Evolutionary conservation across 2,888 invertebrate genomes (phyloP), one percentile per base, ranked within the genome.

Genomic region (Allygus modestus): DNA sequence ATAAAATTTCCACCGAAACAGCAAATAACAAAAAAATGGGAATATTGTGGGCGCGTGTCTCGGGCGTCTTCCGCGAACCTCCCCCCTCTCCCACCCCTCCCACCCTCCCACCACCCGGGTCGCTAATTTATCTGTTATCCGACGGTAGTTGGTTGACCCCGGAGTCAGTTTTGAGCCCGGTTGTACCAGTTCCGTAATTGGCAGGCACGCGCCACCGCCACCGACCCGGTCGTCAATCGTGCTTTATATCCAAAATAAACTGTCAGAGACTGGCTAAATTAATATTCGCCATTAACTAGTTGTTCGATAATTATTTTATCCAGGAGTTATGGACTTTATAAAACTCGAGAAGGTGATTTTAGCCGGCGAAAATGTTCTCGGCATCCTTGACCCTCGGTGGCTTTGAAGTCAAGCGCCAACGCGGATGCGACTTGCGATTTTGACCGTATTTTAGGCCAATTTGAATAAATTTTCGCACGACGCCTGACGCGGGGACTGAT

Each of bases 91-190:
- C 20, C 58, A 2, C 23, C 23, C 20, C 26, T 2, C 12, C 58
- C 26, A 20, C 23, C 58, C 58, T 4, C 2, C 9, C 9, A 15
- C 9, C 9, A 17, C 15, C 15, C 9, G 51, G 23, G 65, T 28
- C 28, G 31, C 65, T 58, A 58, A 58, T 58, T 58, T 58, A 58
- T 58, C 58, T 58, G 58, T 58, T 58, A 58, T n/a, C 58, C 58
- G 58, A 23, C 65, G 65, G 65, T 65, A 65, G 65, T 65, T 65
- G 65, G 65, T 65, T 65, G 65, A 65, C 65, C 65, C 65, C 65
- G 65, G 51, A 28, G 65, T 65, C 65, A 31, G 28, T 65, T 65
- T 31, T 12, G 65, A 26, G 26, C 28, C 65, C 28, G 65, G 65
- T 65, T 28, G 65, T 65, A 65, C 65, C 65, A 65, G 65, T 65